Evolutionary conservation across 2,113 vertebrate species (phyloP), one percentile per base, ranked within the genome.

Genomic region (Semnornis frantzii): DNA sequence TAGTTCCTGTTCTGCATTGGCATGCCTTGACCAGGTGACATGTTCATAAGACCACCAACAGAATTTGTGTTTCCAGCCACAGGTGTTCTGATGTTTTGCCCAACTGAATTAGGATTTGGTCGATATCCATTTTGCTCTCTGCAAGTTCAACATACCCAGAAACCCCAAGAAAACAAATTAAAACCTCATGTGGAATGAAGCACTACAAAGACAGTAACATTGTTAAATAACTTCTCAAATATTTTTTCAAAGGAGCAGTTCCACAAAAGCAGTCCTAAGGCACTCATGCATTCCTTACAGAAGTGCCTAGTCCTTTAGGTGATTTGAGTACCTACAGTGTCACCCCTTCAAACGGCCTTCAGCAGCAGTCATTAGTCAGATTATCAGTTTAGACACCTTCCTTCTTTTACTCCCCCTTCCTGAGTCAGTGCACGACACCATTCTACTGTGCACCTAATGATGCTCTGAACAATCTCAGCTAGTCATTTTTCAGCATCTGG

Each of bases 61-160:
- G 98, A 96, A 96, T 91, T 98, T 73, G 95, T 96, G 90, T 97
- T 98, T 48, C 96, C 98, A 89, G 98, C 95, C 59, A 96, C 95
- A 42, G 98, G 96, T 74, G 98, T 97, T 88, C 99, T 98, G 95
- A 99, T 94, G 71, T 97, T 98, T 80, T 98, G 98, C 78, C 97
- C 97, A 80, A 95, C n/a, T 68, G 97, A 95, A 82, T 91, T 98
- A n/a, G 98, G 97, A 95, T 98, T 99, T 75, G 98, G 97, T 79
- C 99, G 98, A 94, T 98, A 99, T 83, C 98, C 98, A 95, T 98
- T 99, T 95, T 98, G 98, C 82, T 99, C 99, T 96, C 99, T 99
- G 95, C 55, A 97, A 92, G 59, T 89, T 85, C 77, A 96, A 65
- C 52, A 93, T 10, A 28, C 81, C 82, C 71, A 92, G 31, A 93